phyloP scores from a whole-genome alignment of 1,140 invertebrate genomes.

The Drosophila kurseongensis region DNA sequence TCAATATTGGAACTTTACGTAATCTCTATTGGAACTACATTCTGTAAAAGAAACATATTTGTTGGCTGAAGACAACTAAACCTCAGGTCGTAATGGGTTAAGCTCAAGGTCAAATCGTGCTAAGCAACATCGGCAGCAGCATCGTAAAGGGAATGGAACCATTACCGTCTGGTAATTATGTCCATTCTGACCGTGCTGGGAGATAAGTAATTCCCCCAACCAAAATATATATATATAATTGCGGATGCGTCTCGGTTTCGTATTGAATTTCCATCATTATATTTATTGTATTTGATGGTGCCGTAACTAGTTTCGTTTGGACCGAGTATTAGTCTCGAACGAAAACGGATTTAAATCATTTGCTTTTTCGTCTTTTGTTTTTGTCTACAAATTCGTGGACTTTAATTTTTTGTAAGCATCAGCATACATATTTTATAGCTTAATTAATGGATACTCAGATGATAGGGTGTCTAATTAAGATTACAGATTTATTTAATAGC shows the following conservation, averaged over 20 bases:
- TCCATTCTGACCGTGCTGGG: slow-evolving; percentile 22
- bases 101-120: slow-evolving; percentile 19
- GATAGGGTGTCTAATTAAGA: slow-evolving; percentile 21
- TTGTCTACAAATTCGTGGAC: slow-evolving; percentile 5
- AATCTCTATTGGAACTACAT: background rate
- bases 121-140: no score
- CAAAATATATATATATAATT: slow-evolving; percentile 13
- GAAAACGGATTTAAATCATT: slow-evolving; percentile 3
- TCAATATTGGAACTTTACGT: background rate
- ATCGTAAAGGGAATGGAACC: slow-evolving; percentile 1
- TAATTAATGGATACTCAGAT: slow-evolving; percentile 19
- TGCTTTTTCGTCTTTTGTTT: slow-evolving; percentile 9
- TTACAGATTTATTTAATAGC: slow-evolving; percentile 5
- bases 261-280: slow-evolving; percentile 28
- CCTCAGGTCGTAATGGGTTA: slow-evolving; percentile 8
- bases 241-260: slow-evolving; percentile 26
- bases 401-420: background rate
- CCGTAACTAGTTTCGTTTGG: slow-evolving; percentile 32
- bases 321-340: no score
- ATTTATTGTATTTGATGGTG: slow-evolving; percentile 11
- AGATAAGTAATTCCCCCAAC: slow-evolving; percentile 26
- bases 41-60: background rate
- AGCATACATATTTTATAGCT: slow-evolving; percentile 14
- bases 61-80: no score
- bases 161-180: slow-evolving; percentile 28